Evolutionary conservation across 1,140 invertebrate species (phyloP), one percentile per base, ranked within the genome.

Genomic region (Thalassaphorura encarpata): DNA sequence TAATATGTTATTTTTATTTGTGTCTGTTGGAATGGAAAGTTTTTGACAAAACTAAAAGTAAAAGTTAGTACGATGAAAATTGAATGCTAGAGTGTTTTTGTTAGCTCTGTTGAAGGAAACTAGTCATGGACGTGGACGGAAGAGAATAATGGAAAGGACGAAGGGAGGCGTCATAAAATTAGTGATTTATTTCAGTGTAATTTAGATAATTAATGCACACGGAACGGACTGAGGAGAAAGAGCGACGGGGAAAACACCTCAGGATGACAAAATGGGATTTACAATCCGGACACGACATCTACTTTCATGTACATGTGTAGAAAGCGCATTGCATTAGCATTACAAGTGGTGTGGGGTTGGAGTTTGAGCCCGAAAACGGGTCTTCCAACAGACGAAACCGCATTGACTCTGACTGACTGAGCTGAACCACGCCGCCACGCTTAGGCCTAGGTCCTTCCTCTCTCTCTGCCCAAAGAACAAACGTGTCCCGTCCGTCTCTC

Each of bases 191-290:
- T 54, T 51, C 29, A 50, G 43, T 58, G 56, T 62, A 62, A 62
- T 62, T 62, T 62, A 55, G 55, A 62, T 62, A 62, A 62, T 62
- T 62, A 62, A 62, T 62, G 60, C 60, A 62, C 50, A 52, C 54
- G 42, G 16, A 52, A 26, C 23, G 16, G 52, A 27, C 8, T 27
- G 39, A 52, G 33, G 39, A 43, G 21, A 15, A 15, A 29, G 29
- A 54, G 1, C 16, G 0, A 8, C 15, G 45, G 24, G 31, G 42
- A 28, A 28, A 56, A 56, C 54, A 56, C 45, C 46, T 19, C 6
- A 43, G 46, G 54, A 56, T 56, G 54, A 56, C 54, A 56, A 56
- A 56, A 56, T 27, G 46, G 54, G 54, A 56, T 56, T 56, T 56
- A 56, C 54, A 56, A 50, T 26, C 54, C 18, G n/a, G 42, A 42